Evolutionary conservation across 2,113 vertebrate species (phyloP).

Genomic region (Oncorhynchus mykiss): DNA sequence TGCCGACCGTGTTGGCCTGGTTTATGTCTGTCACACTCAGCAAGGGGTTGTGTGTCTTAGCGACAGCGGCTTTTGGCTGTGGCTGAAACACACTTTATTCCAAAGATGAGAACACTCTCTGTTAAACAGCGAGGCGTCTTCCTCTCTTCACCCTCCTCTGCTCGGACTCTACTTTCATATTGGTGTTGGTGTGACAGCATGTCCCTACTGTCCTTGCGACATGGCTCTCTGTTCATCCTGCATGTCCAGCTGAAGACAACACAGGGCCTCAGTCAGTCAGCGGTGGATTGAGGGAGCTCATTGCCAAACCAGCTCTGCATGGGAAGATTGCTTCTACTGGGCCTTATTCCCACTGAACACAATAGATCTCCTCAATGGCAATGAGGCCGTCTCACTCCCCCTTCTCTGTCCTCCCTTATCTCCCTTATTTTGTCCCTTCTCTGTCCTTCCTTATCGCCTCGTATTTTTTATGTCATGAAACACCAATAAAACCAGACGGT

Average conservation of each 20-base stretch:
- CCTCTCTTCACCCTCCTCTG: constrained; percentile 20
- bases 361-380: constrained; percentile 18
- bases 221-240: constrained; percentile 17
- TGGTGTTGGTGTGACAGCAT: neutral
- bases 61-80: constrained; percentile 63
- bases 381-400: neutral
- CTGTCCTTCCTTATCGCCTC: neutral
- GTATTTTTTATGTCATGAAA: constrained; percentile 19
- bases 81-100: constrained; percentile 64
- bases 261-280: constrained; percentile 23
- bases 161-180: neutral
- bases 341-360: constrained; percentile 55
- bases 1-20: constrained; percentile 42
- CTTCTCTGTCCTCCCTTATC: too few species aligned
- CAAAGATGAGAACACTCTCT: constrained; percentile 54
- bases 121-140: constrained; percentile 44
- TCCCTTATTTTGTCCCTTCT: neutral
- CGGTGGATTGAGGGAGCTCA: constrained; percentile 25
- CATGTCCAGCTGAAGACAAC: constrained; percentile 23
- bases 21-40: constrained; percentile 42
- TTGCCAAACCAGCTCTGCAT: constrained; percentile 59
- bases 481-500: constrained; percentile 20
- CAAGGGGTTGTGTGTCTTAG: constrained; percentile 38
- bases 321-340: constrained; percentile 48
- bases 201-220: constrained; percentile 12